Base-by-base conservation (phyloP, 2,113 vertebrate species). In the Oreotrochilus melanogaster region DNA sequence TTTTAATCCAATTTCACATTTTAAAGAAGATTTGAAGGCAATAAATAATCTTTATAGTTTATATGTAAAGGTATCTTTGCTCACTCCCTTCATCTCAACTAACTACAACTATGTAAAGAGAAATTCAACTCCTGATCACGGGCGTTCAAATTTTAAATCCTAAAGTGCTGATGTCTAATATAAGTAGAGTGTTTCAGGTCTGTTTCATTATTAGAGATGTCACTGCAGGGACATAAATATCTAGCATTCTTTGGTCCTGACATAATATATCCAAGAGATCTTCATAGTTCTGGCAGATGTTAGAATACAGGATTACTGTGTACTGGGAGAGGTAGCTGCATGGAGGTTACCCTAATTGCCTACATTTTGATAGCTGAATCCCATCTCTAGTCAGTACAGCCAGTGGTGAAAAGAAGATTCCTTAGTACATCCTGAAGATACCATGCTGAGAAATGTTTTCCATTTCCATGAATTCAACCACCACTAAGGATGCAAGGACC, bases 1-100 rank as follows among this genome's bases (percentile, higher is more conserved):
- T 89, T 93, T 89, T 87, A 58, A 94, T 89, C 57, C 80, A 47
- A 87, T 94, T 95, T 91, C 74, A 92, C 70, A 47, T 95, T 95
- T 91, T 28, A 56, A 88, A 78, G 61, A 53, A 69, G 65, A 84
- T 84, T 86, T 81, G 57, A 92, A 94, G 62, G 74, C 43, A 76
- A 33, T 71, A 11, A 18, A 33, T 71, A 11, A 18, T 87, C 61
- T 83, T 64, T 56, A 60, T 18, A 92, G 7, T 78, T 89, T 78
- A 56, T 51, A 33, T 14, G 28, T 37, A 48, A 89, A 78, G 24
- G 39, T 67, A 82, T 19, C 18, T 10, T 17, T 73, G 37, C 18
- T 78, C 3, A 10, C 3, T 88, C 15, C 6, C 30, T 86, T 86
- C 37, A 23, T 31, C 22, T 69, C 76, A 66, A 53, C 54, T 79